Conservation (phyloP, 2,888 invertebrate genomes). For the Scaptomyza flava region DNA sequence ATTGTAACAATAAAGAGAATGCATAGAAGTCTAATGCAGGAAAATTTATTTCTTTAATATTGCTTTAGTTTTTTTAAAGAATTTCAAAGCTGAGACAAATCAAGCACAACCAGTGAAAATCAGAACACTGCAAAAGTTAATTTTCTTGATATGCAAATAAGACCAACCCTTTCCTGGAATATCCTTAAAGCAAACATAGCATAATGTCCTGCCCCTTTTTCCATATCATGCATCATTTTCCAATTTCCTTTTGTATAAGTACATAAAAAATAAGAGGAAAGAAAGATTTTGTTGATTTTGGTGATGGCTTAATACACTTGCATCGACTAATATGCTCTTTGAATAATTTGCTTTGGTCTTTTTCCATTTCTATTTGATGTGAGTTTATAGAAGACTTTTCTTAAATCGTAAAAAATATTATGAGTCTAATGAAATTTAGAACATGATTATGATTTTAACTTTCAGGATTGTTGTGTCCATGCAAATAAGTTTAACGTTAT, state of each 20-base stretch:
- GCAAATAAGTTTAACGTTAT: too few species aligned
- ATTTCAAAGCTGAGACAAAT: background rate
- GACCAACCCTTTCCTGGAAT: background rate
- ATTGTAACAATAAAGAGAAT: background rate
- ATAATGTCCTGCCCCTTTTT: conserved; percentile 3
- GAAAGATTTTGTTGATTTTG: background rate
- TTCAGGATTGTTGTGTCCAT: too few species aligned
- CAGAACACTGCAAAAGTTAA: background rate
- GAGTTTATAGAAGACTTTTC: too few species aligned
- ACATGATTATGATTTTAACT: too few species aligned
- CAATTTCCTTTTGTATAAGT: conserved; percentile 47
- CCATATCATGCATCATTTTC: conserved; percentile 54
- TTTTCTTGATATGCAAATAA: conserved; percentile 29
- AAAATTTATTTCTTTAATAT: background rate
- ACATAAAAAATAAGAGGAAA: conserved; percentile 10
- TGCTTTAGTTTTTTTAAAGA: background rate
- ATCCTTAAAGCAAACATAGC: conserved; percentile 5
- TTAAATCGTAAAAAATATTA: too few species aligned
- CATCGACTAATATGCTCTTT: too few species aligned
- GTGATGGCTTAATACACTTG: conserved; percentile 4
- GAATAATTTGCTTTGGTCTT: too few species aligned
- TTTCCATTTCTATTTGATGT: too few species aligned
- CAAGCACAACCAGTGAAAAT: too few species aligned
- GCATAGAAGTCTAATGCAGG: background rate
- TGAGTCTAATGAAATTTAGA: too few species aligned